A percentile compares a stretch with the other conserved stretches of the same genome.
Evolutionary conservation across 2,797 vertebrate genomes (phyloP).

Genomic region (Falco peregrinus): DNA sequence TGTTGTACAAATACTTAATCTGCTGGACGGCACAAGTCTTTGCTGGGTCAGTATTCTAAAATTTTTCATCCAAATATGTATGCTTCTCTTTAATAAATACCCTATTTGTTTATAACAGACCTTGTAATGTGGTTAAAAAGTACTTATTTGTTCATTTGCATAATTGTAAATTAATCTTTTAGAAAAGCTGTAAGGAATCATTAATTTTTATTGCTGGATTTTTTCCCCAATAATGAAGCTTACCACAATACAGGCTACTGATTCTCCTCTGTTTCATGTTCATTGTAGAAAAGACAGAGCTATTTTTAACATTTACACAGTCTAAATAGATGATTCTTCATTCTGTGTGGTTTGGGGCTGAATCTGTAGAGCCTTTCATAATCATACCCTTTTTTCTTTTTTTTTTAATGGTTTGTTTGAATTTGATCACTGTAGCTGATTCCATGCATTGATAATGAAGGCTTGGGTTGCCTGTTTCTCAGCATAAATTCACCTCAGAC

Average conservation of each 20-base stretch:
- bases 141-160: neutral
- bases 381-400: constrained; percentile 66
- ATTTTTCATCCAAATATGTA: neutral
- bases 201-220: constrained; percentile 62
- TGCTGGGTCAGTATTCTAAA: neutral
- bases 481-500: constrained; percentile 80
- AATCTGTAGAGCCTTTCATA: constrained; percentile 77
- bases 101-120: neutral
- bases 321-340: constrained; percentile 76
- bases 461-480: constrained; percentile 79
- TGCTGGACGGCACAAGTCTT: neutral
- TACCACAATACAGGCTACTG: constrained; percentile 68
- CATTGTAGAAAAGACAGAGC: constrained; percentile 77
- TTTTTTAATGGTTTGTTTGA: constrained; percentile 69
- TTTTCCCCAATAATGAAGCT: constrained; percentile 41
- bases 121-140: neutral
- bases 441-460: constrained; percentile 82
- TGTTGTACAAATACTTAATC: neutral
- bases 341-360: constrained; percentile 75
- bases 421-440: constrained; percentile 82
- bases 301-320: constrained; percentile 82
- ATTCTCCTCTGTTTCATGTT: constrained; percentile 71
- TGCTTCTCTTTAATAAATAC: neutral
- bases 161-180: constrained; percentile 49
- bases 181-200: constrained; percentile 42